These are phyloP conservation scores for Lycocerus yunnanus DNA, from an alignment of 2,888 invertebrate genomes.

Conservation along the genomic window DNA sequence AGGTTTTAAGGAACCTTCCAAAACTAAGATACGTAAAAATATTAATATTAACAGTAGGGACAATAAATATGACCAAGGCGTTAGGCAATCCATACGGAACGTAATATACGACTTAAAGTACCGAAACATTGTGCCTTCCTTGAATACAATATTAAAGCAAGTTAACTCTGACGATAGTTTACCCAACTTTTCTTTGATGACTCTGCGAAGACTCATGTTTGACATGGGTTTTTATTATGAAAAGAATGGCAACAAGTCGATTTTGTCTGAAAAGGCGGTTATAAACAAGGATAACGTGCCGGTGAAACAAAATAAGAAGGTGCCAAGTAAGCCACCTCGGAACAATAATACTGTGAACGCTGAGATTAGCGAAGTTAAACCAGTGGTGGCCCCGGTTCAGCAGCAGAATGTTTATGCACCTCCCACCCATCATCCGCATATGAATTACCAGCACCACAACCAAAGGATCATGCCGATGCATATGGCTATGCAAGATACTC, in stretches of 20 bases:
- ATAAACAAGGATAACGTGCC: slow-evolving; percentile 25
- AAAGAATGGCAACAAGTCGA: slow-evolving; percentile 50
- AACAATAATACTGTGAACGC: neutral
- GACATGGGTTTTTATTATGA: slow-evolving; percentile 55
- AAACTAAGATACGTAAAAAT: slow-evolving; percentile 51
- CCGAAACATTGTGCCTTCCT: slow-evolving; percentile 48
- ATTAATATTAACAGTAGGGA: slow-evolving; percentile 53
- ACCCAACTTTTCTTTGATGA: slow-evolving; percentile 54
- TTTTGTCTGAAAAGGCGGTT: slow-evolving; percentile 46
- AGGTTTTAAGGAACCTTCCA: slow-evolving; percentile 53
- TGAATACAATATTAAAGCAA: slow-evolving; percentile 51
- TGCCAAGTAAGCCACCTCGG: neutral
- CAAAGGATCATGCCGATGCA: slow-evolving; percentile 37
- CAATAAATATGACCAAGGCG: slow-evolving; percentile 51
- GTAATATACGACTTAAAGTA: slow-evolving; percentile 52
- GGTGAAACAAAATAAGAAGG: neutral
- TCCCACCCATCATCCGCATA: slow-evolving; percentile 22
- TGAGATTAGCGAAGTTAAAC: slow-evolving; percentile 7
- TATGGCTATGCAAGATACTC: slow-evolving; percentile 38
- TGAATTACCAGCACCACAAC: slow-evolving; percentile 30
- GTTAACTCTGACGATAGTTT: slow-evolving; percentile 45
- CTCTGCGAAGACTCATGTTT: slow-evolving; percentile 49
- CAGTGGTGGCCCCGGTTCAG: slow-evolving; percentile 6
- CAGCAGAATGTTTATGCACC: slow-evolving; percentile 20
- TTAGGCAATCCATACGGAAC: slow-evolving; percentile 49